Conservation (phyloP, 1,140 invertebrate species). For the Drosophila ficusphila region DNA sequence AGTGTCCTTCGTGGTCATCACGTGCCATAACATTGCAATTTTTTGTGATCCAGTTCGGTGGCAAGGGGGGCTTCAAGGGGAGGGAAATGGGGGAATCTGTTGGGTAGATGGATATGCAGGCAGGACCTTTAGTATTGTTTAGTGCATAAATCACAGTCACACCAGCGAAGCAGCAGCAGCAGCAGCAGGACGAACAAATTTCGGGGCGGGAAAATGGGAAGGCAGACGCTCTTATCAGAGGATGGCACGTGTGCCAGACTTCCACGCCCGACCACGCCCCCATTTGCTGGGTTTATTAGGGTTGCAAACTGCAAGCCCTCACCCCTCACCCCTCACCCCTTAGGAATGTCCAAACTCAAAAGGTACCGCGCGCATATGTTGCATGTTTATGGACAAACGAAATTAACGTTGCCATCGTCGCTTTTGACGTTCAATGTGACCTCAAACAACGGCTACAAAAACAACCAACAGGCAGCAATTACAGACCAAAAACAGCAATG, state of each 20-base stretch:
- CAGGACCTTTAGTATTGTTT: slow-evolving; percentile 53
- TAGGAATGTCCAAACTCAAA: background rate
- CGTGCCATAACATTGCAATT: slow-evolving; percentile 47
- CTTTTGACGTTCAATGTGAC: slow-evolving; percentile 76
- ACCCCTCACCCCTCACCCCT: background rate
- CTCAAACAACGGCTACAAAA: slow-evolving; percentile 57
- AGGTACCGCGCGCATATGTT: slow-evolving; percentile 58
- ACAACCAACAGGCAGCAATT: slow-evolving; percentile 31
- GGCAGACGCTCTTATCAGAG: slow-evolving; percentile 53
- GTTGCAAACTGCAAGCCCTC: slow-evolving; percentile 63
- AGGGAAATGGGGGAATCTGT: background rate
- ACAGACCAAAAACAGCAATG: slow-evolving; percentile 10
- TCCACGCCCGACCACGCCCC: slow-evolving; percentile 8
- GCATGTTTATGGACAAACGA: slow-evolving; percentile 78
- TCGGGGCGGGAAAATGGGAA: background rate
- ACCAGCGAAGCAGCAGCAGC: too few species aligned
- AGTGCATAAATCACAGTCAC: slow-evolving; percentile 76
- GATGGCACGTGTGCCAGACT: slow-evolving; percentile 62
- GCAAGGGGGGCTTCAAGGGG: background rate
- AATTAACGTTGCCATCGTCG: slow-evolving; percentile 71
- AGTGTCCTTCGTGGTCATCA: slow-evolving; percentile 53
- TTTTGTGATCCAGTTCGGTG: background rate
- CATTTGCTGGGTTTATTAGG: slow-evolving; percentile 70
- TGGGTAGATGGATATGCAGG: slow-evolving; percentile 11
- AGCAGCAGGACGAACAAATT: too few species aligned